These are phyloP conservation scores for Parelbella ahira DNA, from an alignment of 2,888 invertebrate species.

Conservation along the genomic window DNA sequence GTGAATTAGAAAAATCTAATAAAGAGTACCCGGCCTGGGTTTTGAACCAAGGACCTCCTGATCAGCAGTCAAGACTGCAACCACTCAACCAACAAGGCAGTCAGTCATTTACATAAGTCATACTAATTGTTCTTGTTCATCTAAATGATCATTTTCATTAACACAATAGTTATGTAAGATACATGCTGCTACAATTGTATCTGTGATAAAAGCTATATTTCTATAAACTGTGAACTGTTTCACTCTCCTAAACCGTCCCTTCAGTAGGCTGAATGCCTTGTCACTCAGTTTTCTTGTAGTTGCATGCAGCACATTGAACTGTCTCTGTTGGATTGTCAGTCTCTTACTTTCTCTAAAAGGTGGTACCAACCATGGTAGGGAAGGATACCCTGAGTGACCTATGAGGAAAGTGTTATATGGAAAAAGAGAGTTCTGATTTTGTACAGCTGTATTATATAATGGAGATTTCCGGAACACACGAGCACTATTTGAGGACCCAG, in stretches of 20 bases:
- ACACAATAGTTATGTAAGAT: conserved; percentile 60
- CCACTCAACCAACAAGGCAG: no score
- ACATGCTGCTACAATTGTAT: conserved; percentile 57
- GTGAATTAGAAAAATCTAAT: no score
- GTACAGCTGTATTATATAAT: conserved; percentile 46
- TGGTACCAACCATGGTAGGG: conserved; percentile 54
- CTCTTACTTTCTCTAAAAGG: conserved; percentile 57
- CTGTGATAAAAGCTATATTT: conserved; percentile 55
- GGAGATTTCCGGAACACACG: conserved; percentile 54
- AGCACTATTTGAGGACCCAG: conserved; percentile 52
- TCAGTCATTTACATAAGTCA: no score
- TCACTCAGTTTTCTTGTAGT: conserved; percentile 50
- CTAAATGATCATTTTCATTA: conserved; percentile 50
- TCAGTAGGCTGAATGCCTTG: conserved; percentile 50
- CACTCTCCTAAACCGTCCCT: conserved; percentile 50
- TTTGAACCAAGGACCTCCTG: no score
- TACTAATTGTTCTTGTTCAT: conserved; percentile 33
- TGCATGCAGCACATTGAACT: conserved; percentile 51
- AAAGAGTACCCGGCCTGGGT: no score
- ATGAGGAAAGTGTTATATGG: conserved; percentile 53
- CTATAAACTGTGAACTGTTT: conserved; percentile 55
- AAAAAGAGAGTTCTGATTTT: conserved; percentile 46
- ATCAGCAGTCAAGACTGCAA: no score
- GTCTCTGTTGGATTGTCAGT: conserved; percentile 49
- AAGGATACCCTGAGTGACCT: conserved; percentile 55